Percentiles rank a stretch among this genome's conserved stretches.
Conservation (phyloP, 2,113 vertebrate genomes). For the Scartelaos histophorus region DNA sequence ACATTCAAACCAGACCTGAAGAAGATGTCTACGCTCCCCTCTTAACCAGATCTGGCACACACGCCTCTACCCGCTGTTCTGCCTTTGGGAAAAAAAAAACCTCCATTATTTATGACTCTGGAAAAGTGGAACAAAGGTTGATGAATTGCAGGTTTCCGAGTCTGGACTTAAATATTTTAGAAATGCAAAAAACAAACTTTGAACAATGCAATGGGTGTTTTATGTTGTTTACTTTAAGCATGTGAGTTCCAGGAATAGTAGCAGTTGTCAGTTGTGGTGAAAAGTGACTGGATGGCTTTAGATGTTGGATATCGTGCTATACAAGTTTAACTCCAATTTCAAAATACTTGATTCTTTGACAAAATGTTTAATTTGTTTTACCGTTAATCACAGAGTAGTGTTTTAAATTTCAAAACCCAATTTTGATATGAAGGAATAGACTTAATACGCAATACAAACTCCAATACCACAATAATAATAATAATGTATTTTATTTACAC, state of each 20-base stretch:
- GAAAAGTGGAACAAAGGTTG: constrained; percentile 19
- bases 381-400: too few relatives aligned
- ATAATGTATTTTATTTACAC: too few relatives aligned
- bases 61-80: constrained; percentile 12
- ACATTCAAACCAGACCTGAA: constrained; percentile 40
- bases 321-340: not conserved
- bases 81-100: constrained; percentile 23
- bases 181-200: constrained; percentile 19
- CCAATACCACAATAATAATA: too few relatives aligned
- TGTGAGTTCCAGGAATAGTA: constrained; percentile 4
- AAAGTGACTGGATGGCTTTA: not conserved
- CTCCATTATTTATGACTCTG: constrained; percentile 47
- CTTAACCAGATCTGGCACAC: constrained; percentile 8
- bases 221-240: constrained; percentile 11
- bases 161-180: constrained; percentile 46
- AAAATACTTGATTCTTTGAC: not conserved
- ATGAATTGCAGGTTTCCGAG: constrained; percentile 38
- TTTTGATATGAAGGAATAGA: too few relatives aligned
- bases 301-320: not conserved
- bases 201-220: constrained; percentile 11
- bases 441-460: too few relatives aligned
- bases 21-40: constrained; percentile 5
- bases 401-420: too few relatives aligned
- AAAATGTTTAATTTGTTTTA: not conserved
- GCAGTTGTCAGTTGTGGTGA: not conserved